Evolutionary conservation across 2,888 invertebrate genomes (phyloP).

Genomic region (Sturmia bella): DNA sequence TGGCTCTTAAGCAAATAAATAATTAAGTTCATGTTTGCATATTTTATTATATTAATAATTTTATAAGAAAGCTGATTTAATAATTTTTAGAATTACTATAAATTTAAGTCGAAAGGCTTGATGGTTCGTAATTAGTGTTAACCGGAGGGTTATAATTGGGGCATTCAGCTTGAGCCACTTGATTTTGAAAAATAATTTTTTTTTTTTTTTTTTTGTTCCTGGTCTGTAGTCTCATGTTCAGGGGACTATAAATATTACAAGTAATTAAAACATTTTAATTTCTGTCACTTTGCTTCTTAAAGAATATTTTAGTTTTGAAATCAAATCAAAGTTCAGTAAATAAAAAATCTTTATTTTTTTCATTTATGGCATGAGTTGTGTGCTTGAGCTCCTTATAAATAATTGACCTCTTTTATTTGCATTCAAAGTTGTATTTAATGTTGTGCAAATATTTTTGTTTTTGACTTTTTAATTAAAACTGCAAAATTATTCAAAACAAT

Average conservation of each 20-base stretch:
- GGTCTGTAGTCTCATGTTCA: too few relatives aligned
- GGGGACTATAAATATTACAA: too few relatives aligned
- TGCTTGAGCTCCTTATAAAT: not conserved
- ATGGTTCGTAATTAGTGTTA: too few relatives aligned
- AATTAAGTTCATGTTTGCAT: too few relatives aligned
- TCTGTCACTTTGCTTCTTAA: not conserved
- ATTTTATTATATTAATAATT: too few relatives aligned
- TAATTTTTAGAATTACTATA: too few relatives aligned
- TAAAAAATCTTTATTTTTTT: not conserved
- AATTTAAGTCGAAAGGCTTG: too few relatives aligned
- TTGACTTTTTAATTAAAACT: conserved; percentile 4
- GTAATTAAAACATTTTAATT: too few relatives aligned
- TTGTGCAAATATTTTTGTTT: conserved; percentile 29
- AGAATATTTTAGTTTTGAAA: not conserved
- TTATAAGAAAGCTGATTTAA: too few relatives aligned
- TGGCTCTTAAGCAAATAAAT: too few relatives aligned
- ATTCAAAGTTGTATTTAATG: not conserved
- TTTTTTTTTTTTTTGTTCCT: not conserved
- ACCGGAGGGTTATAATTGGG: too few relatives aligned
- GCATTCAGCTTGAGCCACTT: too few relatives aligned
- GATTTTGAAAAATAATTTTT: not conserved
- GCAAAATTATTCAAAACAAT: conserved; percentile 37
- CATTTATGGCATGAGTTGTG: not conserved
- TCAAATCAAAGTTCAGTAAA: conserved; percentile 9
- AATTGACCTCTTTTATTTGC: conserved; percentile 22